A percentile compares a stretch with the other conserved stretches of the same genome.
These are phyloP conservation scores for Fissipunctia ypsillon DNA, from an alignment of 2,888 invertebrate genomes.

Conservation along the genomic window DNA sequence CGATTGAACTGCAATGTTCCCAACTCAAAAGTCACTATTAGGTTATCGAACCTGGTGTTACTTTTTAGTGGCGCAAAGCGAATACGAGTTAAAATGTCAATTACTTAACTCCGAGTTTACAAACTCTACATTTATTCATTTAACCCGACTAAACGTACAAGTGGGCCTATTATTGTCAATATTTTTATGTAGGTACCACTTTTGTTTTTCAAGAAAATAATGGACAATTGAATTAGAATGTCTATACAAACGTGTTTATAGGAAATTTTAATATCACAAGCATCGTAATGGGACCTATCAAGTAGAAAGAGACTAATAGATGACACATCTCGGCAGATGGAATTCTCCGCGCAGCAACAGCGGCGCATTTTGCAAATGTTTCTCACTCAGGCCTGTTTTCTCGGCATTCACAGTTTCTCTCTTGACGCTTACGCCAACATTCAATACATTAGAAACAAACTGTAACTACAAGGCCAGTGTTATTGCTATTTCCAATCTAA, in stretches of 20 bases:
- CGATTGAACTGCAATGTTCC: too few relatives aligned
- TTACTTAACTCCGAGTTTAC: too few relatives aligned
- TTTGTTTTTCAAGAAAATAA: background rate
- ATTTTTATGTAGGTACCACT: background rate
- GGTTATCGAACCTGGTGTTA: too few relatives aligned
- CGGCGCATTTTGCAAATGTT: slow-evolving; percentile 43
- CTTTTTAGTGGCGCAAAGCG: too few relatives aligned
- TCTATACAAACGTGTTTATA: background rate
- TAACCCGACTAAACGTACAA: too few relatives aligned
- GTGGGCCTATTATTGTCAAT: too few relatives aligned
- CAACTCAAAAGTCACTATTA: too few relatives aligned
- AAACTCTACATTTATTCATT: too few relatives aligned
- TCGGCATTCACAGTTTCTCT: slow-evolving; percentile 49
- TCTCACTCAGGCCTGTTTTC: slow-evolving; percentile 45
- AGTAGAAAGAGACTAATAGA: slow-evolving; percentile 15
- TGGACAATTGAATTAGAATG: background rate
- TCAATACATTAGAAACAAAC: slow-evolving; percentile 55
- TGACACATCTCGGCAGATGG: slow-evolving; percentile 14
- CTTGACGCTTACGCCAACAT: slow-evolving; percentile 20
- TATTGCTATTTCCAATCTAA: slow-evolving; percentile 49
- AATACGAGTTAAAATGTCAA: too few relatives aligned
- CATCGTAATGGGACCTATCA: background rate
- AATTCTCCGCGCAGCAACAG: slow-evolving; percentile 38
- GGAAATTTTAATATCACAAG: background rate
- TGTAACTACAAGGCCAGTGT: slow-evolving; percentile 37